These are phyloP conservation scores for Scomber japonicus DNA, from an alignment of 2,113 vertebrate species.

Conservation along the genomic window DNA sequence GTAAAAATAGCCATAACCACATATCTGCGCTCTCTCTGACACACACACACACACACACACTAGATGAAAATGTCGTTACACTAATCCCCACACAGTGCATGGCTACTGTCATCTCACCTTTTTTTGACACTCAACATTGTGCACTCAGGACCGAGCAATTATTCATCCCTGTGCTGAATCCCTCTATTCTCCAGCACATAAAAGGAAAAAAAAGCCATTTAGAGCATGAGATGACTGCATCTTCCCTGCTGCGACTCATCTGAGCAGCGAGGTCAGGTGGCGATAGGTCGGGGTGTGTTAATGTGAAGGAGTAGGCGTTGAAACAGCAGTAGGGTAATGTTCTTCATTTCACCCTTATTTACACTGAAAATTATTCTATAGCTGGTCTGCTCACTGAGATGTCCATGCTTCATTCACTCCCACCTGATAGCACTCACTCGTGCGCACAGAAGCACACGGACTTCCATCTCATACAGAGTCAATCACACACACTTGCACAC, in stretches of 20 bases:
- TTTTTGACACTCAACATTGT: conserved; percentile 29
- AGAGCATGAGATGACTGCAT: conserved; percentile 16
- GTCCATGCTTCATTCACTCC: conserved; percentile 53
- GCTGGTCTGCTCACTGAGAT: conserved; percentile 40
- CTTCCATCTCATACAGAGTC: background rate
- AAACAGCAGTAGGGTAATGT: conserved; percentile 66
- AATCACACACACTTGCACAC: conserved; percentile 19
- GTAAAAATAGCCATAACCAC: background rate
- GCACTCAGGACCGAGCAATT: conserved; percentile 34
- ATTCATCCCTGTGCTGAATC: conserved; percentile 52
- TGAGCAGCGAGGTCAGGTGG: conserved; percentile 53
- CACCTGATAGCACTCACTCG: conserved; percentile 25
- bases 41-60: background rate
- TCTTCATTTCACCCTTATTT: conserved; percentile 74
- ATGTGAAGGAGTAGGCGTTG: conserved; percentile 21
- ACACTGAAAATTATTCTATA: conserved; percentile 55
- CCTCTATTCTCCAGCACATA: conserved; percentile 27
- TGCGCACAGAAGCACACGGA: conserved; percentile 11
- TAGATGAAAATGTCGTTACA: no score
- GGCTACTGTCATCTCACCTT: conserved; percentile 34
- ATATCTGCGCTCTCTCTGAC: background rate
- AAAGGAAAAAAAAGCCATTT: conserved; percentile 43
- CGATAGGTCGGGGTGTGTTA: conserved; percentile 32
- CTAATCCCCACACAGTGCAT: no score
- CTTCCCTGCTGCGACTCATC: conserved; percentile 34